Percentiles rank a stretch among this genome's conserved stretches.
These are phyloP conservation scores for Bubo scandiacus DNA, from an alignment of 2,113 vertebrate species.

Conservation along the genomic window DNA sequence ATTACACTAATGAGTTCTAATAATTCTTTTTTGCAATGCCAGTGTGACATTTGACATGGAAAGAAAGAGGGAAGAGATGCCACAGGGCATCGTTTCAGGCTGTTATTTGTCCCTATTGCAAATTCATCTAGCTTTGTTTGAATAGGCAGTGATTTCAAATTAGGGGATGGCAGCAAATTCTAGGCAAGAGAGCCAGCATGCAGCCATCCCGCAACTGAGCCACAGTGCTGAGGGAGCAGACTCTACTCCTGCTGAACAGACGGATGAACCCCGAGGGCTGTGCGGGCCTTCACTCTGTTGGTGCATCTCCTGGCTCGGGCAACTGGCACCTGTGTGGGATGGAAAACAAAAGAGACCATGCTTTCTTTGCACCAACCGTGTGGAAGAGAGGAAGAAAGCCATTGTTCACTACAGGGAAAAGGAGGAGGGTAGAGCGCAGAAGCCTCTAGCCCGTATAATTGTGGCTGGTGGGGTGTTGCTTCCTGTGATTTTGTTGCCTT, in stretches of 20 bases:
- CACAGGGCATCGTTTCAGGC: neutral
- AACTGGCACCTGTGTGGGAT: neutral
- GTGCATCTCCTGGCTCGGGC: neutral
- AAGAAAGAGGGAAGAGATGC: neutral
- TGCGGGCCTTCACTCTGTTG: accelerated
- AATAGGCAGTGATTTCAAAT: neutral
- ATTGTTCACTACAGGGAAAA: accelerated
- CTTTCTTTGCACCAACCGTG: neutral
- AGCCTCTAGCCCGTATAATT: neutral
- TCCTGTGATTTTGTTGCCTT: neutral
- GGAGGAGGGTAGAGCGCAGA: neutral
- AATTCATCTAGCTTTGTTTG: neutral
- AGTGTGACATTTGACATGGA: neutral
- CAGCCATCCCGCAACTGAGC: neutral
- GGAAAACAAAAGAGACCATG: neutral
- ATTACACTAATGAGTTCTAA: neutral
- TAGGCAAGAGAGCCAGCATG: neutral
- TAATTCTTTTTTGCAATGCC: neutral
- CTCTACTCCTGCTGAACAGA: neutral
- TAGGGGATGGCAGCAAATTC: neutral
- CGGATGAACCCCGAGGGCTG: neutral
- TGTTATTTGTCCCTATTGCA: neutral
- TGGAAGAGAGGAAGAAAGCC: neutral
- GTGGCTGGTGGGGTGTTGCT: neutral
- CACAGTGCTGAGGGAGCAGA: neutral